phyloP scores from a whole-genome alignment of 1,140 invertebrate species.

The Camponotus vicinus region DNA sequence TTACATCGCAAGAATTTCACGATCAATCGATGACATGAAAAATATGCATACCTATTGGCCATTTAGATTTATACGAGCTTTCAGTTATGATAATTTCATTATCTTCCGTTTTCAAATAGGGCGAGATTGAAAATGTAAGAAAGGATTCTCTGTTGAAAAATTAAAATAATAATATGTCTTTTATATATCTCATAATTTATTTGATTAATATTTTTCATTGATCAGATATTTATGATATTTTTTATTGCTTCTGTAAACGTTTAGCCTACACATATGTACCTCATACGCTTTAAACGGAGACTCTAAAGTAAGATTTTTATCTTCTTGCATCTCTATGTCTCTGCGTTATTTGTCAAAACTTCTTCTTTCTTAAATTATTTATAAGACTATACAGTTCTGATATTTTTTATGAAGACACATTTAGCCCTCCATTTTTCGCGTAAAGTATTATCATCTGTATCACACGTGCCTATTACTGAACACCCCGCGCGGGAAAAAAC shows the following conservation, averaged over 20 bases:
- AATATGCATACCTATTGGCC: neutral
- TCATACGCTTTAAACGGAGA: neutral
- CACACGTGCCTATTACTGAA: conserved; percentile 25
- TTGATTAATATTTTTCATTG: neutral
- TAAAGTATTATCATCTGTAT: conserved; percentile 9
- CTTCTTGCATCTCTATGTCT: neutral
- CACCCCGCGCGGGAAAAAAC: neutral
- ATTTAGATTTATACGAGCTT: neutral
- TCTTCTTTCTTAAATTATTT: neutral
- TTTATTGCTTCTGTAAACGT: neutral
- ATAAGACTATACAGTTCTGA: neutral
- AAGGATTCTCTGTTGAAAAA: neutral
- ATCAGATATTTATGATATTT: neutral
- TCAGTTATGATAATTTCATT: conserved; percentile 28
- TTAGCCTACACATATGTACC: neutral
- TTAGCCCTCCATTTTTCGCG: neutral
- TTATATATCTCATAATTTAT: neutral
- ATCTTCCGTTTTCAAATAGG: neutral
- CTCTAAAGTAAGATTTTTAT: neutral
- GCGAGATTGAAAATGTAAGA: neutral
- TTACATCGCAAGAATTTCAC: neutral
- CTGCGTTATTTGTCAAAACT: neutral
- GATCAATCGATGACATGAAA: neutral
- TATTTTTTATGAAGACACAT: conserved; percentile 14
- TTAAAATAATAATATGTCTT: neutral